Percentiles rank a stretch among this genome's conserved stretches.
These are phyloP conservation scores for Scatophagus argus DNA, from an alignment of 2,113 vertebrate genomes.

Conservation along the genomic window DNA sequence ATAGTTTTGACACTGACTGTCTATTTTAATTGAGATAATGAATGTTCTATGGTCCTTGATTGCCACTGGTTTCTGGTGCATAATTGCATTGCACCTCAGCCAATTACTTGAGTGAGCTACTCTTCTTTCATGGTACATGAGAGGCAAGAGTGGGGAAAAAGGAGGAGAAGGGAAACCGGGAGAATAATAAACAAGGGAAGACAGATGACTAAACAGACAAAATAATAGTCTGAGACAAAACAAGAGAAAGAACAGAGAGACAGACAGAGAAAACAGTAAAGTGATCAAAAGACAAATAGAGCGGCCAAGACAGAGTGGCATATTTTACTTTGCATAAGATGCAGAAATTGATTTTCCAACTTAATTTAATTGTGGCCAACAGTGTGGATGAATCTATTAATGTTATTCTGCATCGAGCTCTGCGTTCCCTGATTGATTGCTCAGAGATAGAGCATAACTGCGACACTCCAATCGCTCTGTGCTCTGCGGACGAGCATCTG, in stretches of 20 bases:
- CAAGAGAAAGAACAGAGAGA: constrained; percentile 8
- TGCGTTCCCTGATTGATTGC: constrained; percentile 55
- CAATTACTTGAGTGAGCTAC: constrained; percentile 53
- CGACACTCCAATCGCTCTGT: neutral
- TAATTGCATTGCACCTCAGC: constrained; percentile 70
- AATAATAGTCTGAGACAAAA: constrained; percentile 24
- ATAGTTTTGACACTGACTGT: constrained; percentile 37
- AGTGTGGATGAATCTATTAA: constrained; percentile 72
- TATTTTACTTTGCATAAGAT: constrained; percentile 72
- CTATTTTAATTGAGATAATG: constrained; percentile 66
- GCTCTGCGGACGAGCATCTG: constrained; percentile 39
- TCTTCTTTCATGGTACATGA: constrained; percentile 15
- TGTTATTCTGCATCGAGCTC: constrained; percentile 70
- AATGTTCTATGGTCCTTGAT: constrained; percentile 54
- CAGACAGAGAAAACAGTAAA: constrained; percentile 17
- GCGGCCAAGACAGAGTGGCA: constrained; percentile 48
- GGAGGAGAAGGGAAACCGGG: constrained; percentile 13
- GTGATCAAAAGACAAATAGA: constrained; percentile 53
- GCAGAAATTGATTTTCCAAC: constrained; percentile 75
- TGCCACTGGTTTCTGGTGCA: constrained; percentile 56
- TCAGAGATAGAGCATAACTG: constrained; percentile 30
- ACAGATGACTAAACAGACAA: constrained; percentile 37
- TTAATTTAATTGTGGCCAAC: constrained; percentile 75
- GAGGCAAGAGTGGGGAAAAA: constrained; percentile 29
- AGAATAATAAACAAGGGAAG: constrained; percentile 36